Evolutionary conservation across 1,140 invertebrate species (phyloP).

Genomic region (Drosophila rufa): DNA sequence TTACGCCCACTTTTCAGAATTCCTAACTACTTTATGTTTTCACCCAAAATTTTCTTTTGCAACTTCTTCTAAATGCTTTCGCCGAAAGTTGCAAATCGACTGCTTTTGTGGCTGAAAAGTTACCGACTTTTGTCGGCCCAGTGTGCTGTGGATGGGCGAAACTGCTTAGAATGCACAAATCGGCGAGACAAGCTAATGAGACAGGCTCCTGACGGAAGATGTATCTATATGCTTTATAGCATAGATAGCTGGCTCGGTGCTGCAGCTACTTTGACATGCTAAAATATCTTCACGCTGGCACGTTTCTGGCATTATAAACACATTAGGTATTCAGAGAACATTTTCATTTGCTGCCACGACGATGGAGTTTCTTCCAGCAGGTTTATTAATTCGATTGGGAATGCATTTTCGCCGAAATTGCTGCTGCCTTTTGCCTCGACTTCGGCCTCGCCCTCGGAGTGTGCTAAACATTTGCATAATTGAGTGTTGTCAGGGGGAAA

Average conservation of each 20-base stretch:
- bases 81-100: slow-evolving; percentile 18
- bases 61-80: slow-evolving; percentile 12
- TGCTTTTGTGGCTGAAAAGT: slow-evolving; percentile 13
- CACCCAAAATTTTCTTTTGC: slow-evolving; percentile 12
- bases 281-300: slow-evolving; percentile 62
- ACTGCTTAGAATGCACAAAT: slow-evolving; percentile 67
- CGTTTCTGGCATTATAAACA: slow-evolving; percentile 73
- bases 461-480: slow-evolving; percentile 64
- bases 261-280: slow-evolving; percentile 59
- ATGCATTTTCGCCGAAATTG: slow-evolving; percentile 75
- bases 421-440: slow-evolving; percentile 40
- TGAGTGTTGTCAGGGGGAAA: slow-evolving; percentile 44
- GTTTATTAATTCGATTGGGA: slow-evolving; percentile 75
- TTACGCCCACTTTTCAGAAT: slow-evolving; percentile 12
- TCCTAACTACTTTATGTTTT: slow-evolving; percentile 12
- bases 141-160: slow-evolving; percentile 38
- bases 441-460: slow-evolving; percentile 11
- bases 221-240: slow-evolving; percentile 38
- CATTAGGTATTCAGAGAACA: slow-evolving; percentile 74
- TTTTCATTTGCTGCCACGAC: slow-evolving; percentile 51
- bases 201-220: slow-evolving; percentile 63
- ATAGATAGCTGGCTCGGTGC: slow-evolving; percentile 2
- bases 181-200: slow-evolving; percentile 67
- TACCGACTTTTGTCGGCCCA: slow-evolving; percentile 6
- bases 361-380: slow-evolving; percentile 9